Conservation (phyloP, 2,888 invertebrate species). For the Diadromus collaris region DNA sequence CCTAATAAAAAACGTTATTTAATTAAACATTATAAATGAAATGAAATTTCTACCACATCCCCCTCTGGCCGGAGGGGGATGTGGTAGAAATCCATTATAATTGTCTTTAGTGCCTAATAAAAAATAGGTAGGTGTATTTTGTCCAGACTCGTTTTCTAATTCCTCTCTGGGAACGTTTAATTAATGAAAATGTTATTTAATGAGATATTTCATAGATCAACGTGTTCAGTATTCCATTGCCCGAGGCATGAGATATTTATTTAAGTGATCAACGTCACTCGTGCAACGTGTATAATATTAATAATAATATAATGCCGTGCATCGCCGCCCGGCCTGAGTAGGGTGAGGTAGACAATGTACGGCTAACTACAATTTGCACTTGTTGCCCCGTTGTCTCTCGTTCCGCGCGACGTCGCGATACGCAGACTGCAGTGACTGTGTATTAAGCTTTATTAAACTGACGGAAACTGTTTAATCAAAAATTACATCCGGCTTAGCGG, state of each 20-base stretch:
- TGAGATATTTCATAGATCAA: constrained; percentile 6
- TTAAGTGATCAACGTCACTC: neutral
- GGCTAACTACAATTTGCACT: constrained; percentile 50
- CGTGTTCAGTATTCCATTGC: neutral
- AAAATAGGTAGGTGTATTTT: no score
- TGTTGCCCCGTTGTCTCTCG: constrained; percentile 47
- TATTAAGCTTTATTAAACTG: constrained; percentile 62
- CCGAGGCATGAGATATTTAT: neutral
- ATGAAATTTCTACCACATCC: constrained; percentile 9
- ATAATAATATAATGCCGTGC: constrained; percentile 18
- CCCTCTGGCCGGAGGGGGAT: constrained; percentile 8
- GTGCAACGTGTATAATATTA: constrained; percentile 11
- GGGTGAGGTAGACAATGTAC: constrained; percentile 11
- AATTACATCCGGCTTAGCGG: constrained; percentile 61
- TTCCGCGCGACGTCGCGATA: constrained; percentile 24
- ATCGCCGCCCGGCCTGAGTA: constrained; percentile 16
- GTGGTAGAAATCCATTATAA: neutral
- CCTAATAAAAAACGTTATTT: no score
- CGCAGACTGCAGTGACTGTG: constrained; percentile 26
- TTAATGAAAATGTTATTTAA: constrained; percentile 18
- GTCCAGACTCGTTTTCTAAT: neutral
- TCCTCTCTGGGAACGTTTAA: neutral
- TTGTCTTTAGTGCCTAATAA: no score
- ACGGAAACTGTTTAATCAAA: constrained; percentile 62
- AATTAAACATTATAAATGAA: constrained; percentile 9